Base-by-base conservation (phyloP, 2,113 vertebrate species). In the Aegotheles bennettii region DNA sequence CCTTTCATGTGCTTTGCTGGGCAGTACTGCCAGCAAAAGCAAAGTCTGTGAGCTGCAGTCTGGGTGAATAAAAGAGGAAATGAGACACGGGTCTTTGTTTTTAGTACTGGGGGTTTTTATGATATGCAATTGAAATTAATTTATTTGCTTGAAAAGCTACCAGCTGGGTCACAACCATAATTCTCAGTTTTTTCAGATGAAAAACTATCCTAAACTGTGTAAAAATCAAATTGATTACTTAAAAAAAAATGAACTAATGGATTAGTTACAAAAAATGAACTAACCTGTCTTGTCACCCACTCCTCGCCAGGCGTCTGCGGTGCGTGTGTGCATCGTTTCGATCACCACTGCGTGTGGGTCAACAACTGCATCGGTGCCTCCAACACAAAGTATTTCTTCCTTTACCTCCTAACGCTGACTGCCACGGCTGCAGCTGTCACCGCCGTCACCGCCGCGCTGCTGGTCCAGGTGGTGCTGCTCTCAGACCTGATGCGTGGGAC, bases 311-410 rank as follows among this genome's bases (percentile, higher is more conserved):
- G 99, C 17, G 96, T 99, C 35, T 99, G 99, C 93, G 57, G 98
- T 57, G 61, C 79, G 31, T 99, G 99, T 1, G 98, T 99, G 16
- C 99, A 99, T 40, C 99, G 99, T 26, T 99, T 99, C 2, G 99
- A 99, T 93, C 99, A 99, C 95, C 99, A 99, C 97, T 99, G 99
- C 0, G 96, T 99, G 36, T 99, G 99, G 99, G 98, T 99, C 78
- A 99, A 99, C 97, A 99, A 99, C 98, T 99, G 99, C 97, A 98
- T 99, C 0, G 99, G 99, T 1, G 98, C 98, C 67, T 97, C 96
- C 97, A 99, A 99, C 43, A 95, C 95, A 2, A 96, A 97, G 13
- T 97, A 98, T 92, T 99, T 99, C 98, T 87, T 99, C 73, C 84
- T 98, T 3, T 99, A 99, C 98, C 98, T 99, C 47, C 80, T 98